Evolutionary conservation across 2,797 vertebrate genomes (phyloP), one percentile per base, ranked within the genome.

Genomic region (Xiphophorus birchmanni): DNA sequence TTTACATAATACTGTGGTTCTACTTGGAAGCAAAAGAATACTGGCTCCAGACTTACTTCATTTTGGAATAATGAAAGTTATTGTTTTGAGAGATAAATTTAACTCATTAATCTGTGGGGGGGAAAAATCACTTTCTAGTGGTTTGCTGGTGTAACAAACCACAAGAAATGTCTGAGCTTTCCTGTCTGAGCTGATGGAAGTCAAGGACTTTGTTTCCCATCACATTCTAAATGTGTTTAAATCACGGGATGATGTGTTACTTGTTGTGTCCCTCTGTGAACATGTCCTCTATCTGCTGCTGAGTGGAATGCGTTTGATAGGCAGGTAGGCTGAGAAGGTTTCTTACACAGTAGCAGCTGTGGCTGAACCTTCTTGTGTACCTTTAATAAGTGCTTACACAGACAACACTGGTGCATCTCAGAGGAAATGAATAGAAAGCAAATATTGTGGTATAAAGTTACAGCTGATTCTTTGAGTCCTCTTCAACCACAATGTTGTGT

Each of bases 261-360:
- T 67, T 67, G 35, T 17, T 60, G 60, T 79, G 73, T 77, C 75
- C 87, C n/a, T 13, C 72, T 80, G 77, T 86, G 77, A 87, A 87
- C 82, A 87, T 89, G 89, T 75, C 86, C 80, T 85, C 63, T 56
- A n/a, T 56, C 26, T 56, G 54, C 54, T 56, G 54, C 26, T 40
- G 18, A 69, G 2, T 42, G 9, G 21, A 21, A 69, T 42, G 37
- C 10, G 10, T 42, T 42, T 69, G 37, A 42, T 11, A 26, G 37
- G 65, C 65, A 42, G 37, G 23, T 63, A 42, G 65, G 23, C 18
- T 12, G 37, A 42, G 65, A 69, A 42, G 21, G 37, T 42, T 69
- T 69, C 37, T 69, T 26, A 40, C 65, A 26, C 50, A 80, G 32
- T 50, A 85, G 74, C 65, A 75, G 67, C 44, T 40, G 54, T 56